Evolutionary conservation across 1,140 invertebrate genomes (phyloP), one percentile per base, ranked within the genome.

Genomic region (Anthonomus grandis): DNA sequence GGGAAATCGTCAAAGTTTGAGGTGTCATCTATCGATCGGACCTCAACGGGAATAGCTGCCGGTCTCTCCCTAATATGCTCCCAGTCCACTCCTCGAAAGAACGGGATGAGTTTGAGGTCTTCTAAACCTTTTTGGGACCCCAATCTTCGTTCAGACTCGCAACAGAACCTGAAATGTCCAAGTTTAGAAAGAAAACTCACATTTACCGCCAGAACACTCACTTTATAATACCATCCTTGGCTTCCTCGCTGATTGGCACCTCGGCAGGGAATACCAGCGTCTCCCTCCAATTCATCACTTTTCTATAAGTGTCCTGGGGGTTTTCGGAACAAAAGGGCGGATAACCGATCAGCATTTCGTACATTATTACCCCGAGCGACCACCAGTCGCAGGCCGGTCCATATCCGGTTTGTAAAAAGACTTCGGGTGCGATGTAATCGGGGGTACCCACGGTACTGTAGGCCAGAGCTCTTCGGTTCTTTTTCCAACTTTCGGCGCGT

Each of bases 1-100:
- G 96, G 96, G 80, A 99, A 99, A 65, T 99, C 97, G 79, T 99
- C 97, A 77, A 99, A 99, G 78, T 99, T 99, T 58, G 95, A 98
- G 36, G 97, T 99, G 75, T 99, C 97, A 73, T 96, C 91, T 62
- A 95, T 93, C 49, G 90, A 90, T 69, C 86, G 84, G 56, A 97
- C 93, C 72, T 95, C 91, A 21, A 98, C 93, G 39, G 92, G 86
- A 77, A 98, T 98, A 60, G 96, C 95, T 53, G 97, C 93, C 42
- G 97, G 97, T 59, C 96, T 81, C 72, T 99, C 96, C 61, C 96
- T 86, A 67, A 92, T 95, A 75, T 97, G 93, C 65, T 92, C 90
- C 93, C 94, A 97, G 75, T 97, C 93, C 37, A 96, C 91, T 48
- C 91, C 92, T 59, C 86, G 83, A 79, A 95, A 96, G 79, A 96